phyloP scores from a whole-genome alignment of 2,888 invertebrate species.

The Druceiella hillmani region DNA sequence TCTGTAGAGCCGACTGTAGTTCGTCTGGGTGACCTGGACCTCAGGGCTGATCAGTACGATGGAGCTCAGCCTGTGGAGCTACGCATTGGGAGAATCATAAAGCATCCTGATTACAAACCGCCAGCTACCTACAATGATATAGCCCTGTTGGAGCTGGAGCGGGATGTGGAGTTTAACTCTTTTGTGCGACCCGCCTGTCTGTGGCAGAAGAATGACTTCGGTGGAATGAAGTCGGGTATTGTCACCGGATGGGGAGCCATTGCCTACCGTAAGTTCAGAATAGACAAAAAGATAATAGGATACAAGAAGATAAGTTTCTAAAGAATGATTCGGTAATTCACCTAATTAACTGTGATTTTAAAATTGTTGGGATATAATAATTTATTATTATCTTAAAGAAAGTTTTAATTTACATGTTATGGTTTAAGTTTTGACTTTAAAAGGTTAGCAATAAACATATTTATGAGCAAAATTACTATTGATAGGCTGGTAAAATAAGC shows the following conservation, averaged over 20 bases:
- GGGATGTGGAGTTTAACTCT: slow-evolving; percentile 42
- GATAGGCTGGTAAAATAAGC: no score
- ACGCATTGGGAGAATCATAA: slow-evolving; percentile 36
- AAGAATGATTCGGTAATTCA: no score
- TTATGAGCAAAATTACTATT: no score
- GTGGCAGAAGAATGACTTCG: slow-evolving; percentile 37
- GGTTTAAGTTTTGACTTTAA: no score
- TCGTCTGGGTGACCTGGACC: slow-evolving; percentile 54
- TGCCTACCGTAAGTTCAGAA: slow-evolving; percentile 33
- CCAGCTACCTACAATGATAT: slow-evolving; percentile 60
- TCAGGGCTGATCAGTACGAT: slow-evolving; percentile 40
- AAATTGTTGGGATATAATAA: no score
- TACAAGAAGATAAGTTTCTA: no score
- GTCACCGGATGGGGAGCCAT: slow-evolving; percentile 64
- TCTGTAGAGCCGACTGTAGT: slow-evolving; percentile 43
- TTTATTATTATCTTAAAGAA: no score
- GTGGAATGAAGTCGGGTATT: slow-evolving; percentile 37
- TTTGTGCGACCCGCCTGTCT: slow-evolving; percentile 61
- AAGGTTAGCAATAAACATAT: no score
- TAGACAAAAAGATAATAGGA: no score
- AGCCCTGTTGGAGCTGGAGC: slow-evolving; percentile 52
- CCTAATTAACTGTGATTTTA: no score
- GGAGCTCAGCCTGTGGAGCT: slow-evolving; percentile 46
- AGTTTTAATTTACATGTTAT: no score
- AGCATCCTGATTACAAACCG: slow-evolving; percentile 52